Evolutionary conservation across 2,888 invertebrate species (phyloP).

Genomic region (Epiblema foenella): DNA sequence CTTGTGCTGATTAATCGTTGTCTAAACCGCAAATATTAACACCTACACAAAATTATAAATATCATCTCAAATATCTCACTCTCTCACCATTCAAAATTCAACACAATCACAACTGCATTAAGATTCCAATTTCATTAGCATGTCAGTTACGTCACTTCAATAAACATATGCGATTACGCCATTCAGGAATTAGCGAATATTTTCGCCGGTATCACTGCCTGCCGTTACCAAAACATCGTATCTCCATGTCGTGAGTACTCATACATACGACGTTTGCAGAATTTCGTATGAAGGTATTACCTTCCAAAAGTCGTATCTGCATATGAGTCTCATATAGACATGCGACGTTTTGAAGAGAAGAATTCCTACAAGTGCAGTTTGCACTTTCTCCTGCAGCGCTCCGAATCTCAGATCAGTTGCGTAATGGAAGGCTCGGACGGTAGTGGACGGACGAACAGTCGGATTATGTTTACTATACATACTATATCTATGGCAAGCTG

Average conservation of each 20-base stretch:
- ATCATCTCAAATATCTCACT: too few species aligned
- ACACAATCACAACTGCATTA: not conserved
- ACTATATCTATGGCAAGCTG: too few species aligned
- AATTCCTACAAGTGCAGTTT: slow-evolving; percentile 61
- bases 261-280: not conserved
- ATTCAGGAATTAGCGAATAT: slow-evolving; percentile 61
- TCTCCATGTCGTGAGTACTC: too few species aligned
- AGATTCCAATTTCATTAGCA: not conserved
- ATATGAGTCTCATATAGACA: not conserved
- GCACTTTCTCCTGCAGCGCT: slow-evolving; percentile 70
- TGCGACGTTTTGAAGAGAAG: not conserved
- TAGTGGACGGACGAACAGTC: slow-evolving; percentile 15
- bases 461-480: not conserved
- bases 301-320: not conserved
- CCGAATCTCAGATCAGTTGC: slow-evolving; percentile 60
- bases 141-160: slow-evolving; percentile 21
- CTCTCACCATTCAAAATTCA: not conserved
- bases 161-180: slow-evolving; percentile 23
- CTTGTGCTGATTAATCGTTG: not conserved
- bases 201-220: slow-evolving; percentile 49
- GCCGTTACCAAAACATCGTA: not conserved
- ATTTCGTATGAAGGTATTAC: not conserved
- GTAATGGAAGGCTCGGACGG: slow-evolving; percentile 42
- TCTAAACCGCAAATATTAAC: not conserved
- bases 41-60: not conserved